Conservation (phyloP, 1,140 invertebrate species). For the Thrips palmi region DNA sequence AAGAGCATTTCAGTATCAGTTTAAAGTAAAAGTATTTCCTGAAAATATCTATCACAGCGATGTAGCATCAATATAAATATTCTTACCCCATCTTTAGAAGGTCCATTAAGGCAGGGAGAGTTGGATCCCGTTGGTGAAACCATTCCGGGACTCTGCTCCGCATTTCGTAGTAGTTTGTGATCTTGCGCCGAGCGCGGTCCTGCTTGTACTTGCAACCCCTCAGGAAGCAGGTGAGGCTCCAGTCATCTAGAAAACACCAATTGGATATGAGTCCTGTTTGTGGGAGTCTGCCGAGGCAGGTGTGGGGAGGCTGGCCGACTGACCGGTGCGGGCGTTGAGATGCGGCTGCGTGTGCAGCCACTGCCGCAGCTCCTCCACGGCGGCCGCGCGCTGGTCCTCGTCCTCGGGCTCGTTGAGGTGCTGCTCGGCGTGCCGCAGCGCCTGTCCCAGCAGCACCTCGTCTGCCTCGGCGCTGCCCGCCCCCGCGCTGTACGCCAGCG, state of each 20-base stretch:
- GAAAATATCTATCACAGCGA: neutral
- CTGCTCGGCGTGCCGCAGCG: too few relatives aligned
- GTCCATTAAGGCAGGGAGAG: constrained; percentile 31
- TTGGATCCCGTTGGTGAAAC: constrained; percentile 37
- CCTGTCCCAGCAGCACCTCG: too few relatives aligned
- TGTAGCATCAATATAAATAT: neutral
- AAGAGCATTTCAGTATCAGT: constrained; percentile 11
- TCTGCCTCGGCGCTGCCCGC: too few relatives aligned
- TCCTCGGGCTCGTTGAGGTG: too few relatives aligned
- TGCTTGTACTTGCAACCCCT: constrained; percentile 38
- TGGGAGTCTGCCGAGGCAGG: neutral
- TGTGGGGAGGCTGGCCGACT: neutral
- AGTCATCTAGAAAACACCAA: constrained; percentile 8
- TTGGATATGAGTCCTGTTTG: neutral
- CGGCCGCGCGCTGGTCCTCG: neutral
- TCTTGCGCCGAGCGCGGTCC: constrained; percentile 32
- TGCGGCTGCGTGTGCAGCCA: constrained; percentile 6
- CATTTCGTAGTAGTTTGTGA: constrained; percentile 35
- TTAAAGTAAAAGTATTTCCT: constrained; percentile 1
- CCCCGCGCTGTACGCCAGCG: too few relatives aligned
- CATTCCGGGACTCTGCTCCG: constrained; percentile 31
- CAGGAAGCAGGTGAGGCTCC: constrained; percentile 27
- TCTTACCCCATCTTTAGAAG: constrained; percentile 30
- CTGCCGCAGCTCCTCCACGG: constrained; percentile 1
- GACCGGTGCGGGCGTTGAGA: neutral